A percentile compares a stretch with the other conserved stretches of the same genome.
Evolutionary conservation across 2,888 invertebrate species (phyloP).

Genomic region (Temnothorax unifasciatus): DNA sequence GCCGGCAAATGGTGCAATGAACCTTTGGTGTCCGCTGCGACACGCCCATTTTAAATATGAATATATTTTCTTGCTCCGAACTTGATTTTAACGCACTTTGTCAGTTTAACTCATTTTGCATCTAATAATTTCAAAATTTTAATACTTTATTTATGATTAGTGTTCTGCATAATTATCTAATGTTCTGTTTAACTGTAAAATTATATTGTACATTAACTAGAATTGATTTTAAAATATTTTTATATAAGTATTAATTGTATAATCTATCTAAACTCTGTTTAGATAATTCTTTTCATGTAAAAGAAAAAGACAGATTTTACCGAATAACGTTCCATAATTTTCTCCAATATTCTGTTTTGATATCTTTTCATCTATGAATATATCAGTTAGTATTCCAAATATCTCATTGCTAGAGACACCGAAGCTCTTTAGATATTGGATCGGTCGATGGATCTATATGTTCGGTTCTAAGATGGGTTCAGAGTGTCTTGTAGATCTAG

Average conservation of each 20-base stretch:
- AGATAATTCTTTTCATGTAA: background rate
- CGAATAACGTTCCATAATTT: background rate
- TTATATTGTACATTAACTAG: background rate
- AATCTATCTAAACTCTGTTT: background rate
- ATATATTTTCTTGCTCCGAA: slow-evolving; percentile 32
- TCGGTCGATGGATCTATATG: slow-evolving; percentile 60
- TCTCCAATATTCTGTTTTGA: background rate
- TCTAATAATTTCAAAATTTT: background rate
- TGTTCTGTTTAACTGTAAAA: background rate
- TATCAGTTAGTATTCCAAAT: slow-evolving; percentile 4
- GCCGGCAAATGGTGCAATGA: slow-evolving; percentile 64
- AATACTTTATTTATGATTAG: background rate
- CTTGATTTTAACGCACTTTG: slow-evolving; percentile 11
- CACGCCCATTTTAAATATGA: slow-evolving; percentile 71
- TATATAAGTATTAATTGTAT: background rate
- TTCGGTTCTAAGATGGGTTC: slow-evolving; percentile 63
- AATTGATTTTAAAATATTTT: background rate
- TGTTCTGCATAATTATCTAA: background rate
- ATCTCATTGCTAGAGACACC: background rate
- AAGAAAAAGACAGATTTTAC: background rate
- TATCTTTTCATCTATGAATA: slow-evolving; percentile 7
- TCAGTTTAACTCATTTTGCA: background rate
- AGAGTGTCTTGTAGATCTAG: slow-evolving; percentile 69
- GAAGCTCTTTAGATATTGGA: slow-evolving; percentile 51
- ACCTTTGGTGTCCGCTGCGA: slow-evolving; percentile 56